Conservation (phyloP, 2,888 invertebrate genomes). For the Piscicola geometra region DNA sequence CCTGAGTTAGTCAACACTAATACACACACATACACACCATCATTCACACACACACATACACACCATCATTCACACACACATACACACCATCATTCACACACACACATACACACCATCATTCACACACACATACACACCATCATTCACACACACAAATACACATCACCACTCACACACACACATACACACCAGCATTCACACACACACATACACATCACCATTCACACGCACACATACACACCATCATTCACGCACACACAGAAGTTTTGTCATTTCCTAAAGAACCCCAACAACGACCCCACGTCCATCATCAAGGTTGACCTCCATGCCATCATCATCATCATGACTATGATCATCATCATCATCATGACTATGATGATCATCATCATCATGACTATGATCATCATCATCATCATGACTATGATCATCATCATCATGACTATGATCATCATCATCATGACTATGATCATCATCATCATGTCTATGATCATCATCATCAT, state of each 20-base stretch:
- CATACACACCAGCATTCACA: background rate
- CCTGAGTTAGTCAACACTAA: too few relatives aligned
- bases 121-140: too few relatives aligned
- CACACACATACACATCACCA: background rate
- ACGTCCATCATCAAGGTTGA: slow-evolving; percentile 25
- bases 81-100: too few relatives aligned
- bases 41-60: too few relatives aligned
- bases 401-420: slow-evolving; percentile 19
- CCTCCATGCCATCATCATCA: background rate
- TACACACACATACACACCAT: too few relatives aligned
- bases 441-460: slow-evolving; percentile 7
- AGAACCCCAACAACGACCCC: slow-evolving; percentile 26
- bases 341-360: background rate
- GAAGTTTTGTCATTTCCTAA: slow-evolving; percentile 37
- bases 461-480: slow-evolving; percentile 26
- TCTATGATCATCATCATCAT: slow-evolving; percentile 22
- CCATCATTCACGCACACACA: background rate
- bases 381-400: slow-evolving; percentile 19
- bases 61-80: too few relatives aligned
- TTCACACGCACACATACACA: background rate
- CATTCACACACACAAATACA: too few relatives aligned
- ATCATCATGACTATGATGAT: slow-evolving; percentile 18
- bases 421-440: slow-evolving; percentile 19
- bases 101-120: too few relatives aligned
- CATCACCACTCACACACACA: too few relatives aligned